Conservation (phyloP, 2,888 invertebrate species). For the Brachyptera risi region DNA sequence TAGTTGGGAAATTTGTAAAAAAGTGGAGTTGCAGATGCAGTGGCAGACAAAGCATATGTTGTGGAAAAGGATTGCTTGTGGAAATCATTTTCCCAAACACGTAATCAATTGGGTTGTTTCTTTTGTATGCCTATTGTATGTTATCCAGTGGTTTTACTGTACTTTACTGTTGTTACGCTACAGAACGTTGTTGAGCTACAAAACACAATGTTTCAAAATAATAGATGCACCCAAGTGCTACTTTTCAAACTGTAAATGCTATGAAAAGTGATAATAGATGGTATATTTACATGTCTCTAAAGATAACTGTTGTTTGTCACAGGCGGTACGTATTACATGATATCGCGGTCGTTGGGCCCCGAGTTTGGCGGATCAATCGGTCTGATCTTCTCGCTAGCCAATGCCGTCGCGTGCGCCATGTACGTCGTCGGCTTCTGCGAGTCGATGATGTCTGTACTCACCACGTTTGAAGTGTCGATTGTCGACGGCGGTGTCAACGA, state of each 20-base stretch:
- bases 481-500: slow-evolving; percentile 62
- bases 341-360: slow-evolving; percentile 92
- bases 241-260: too few species aligned
- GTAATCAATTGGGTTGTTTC: too few species aligned
- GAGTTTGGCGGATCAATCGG: slow-evolving; percentile 97
- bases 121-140: too few species aligned
- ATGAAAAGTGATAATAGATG: too few species aligned
- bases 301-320: too few species aligned
- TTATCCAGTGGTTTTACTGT: too few species aligned
- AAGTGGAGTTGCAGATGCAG: background rate
- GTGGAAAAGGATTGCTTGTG: background rate
- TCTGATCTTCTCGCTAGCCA: slow-evolving; percentile 91
- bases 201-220: too few species aligned
- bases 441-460: slow-evolving; percentile 69
- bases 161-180: too few species aligned
- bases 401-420: slow-evolving; percentile 96
- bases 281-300: too few species aligned
- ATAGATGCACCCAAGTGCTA: too few species aligned
- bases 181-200: too few species aligned
- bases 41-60: background rate
- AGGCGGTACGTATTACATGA: slow-evolving; percentile 99
- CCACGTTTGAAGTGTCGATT: slow-evolving; percentile 53
- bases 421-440: slow-evolving; percentile 98
- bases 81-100: background rate
- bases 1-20: too few species aligned